Percentiles rank a stretch among this genome's conserved stretches.
These are phyloP conservation scores for Drosophila eohydei DNA, from an alignment of 2,888 invertebrate genomes.

Conservation along the genomic window DNA sequence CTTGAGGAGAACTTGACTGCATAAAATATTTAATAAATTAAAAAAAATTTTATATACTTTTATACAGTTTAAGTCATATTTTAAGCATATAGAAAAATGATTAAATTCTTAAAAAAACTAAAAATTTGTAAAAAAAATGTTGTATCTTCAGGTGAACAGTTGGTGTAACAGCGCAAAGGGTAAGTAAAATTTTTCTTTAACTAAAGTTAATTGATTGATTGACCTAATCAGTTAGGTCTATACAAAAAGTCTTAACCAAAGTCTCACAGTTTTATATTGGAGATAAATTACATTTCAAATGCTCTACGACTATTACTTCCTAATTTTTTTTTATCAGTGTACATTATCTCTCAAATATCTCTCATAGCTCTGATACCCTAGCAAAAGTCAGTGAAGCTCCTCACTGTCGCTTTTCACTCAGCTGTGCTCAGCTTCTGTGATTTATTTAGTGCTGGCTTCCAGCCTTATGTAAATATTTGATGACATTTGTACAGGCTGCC, in stretches of 20 bases:
- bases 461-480: conserved; percentile 64
- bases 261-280: too few relatives aligned
- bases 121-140: too few relatives aligned
- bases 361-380: neutral
- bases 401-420: conserved; percentile 14
- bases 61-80: too few relatives aligned
- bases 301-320: neutral
- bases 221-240: too few relatives aligned
- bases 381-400: conserved; percentile 9
- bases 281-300: too few relatives aligned
- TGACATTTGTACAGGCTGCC: conserved; percentile 41
- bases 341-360: neutral
- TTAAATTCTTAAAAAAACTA: too few relatives aligned
- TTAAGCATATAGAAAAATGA: too few relatives aligned
- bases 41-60: neutral
- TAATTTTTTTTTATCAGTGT: neutral
- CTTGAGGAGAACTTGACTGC: neutral
- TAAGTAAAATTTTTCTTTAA: too few relatives aligned
- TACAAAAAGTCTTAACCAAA: too few relatives aligned
- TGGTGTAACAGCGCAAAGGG: too few relatives aligned
- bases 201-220: too few relatives aligned
- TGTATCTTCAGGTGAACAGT: too few relatives aligned
- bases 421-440: conserved; percentile 25
- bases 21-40: neutral
- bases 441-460: conserved; percentile 40